Percentiles rank a stretch among this genome's conserved stretches.
These are phyloP conservation scores for Tolypeutes matacus DNA, from an alignment of 2,797 vertebrate species.

Conservation along the genomic window DNA sequence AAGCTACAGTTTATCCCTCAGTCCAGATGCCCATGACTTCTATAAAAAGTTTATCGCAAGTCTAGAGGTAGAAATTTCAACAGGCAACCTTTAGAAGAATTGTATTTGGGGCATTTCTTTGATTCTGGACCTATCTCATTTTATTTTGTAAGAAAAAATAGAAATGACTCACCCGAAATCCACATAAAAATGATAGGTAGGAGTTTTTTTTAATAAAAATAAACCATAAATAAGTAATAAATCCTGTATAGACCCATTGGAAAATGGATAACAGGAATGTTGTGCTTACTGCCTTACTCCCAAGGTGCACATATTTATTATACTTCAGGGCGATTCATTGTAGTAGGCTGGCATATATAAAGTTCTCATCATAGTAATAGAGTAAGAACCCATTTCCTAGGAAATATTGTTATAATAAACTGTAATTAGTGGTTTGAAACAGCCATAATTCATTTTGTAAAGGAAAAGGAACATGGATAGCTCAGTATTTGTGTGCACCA, in stretches of 20 bases:
- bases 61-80: slow-evolving; percentile 59
- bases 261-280: slow-evolving; percentile 81
- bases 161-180: slow-evolving; percentile 66
- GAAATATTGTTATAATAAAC: slow-evolving; percentile 76
- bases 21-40: background rate
- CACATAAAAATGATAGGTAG: slow-evolving; percentile 80
- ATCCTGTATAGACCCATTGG: slow-evolving; percentile 79
- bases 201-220: slow-evolving; percentile 75
- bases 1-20: background rate
- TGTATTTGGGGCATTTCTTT: slow-evolving; percentile 47
- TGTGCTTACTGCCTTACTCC: slow-evolving; percentile 79
- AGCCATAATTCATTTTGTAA: slow-evolving; percentile 40
- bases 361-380: slow-evolving; percentile 73
- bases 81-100: slow-evolving; percentile 73
- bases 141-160: slow-evolving; percentile 79
- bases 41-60: background rate
- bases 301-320: slow-evolving; percentile 82
- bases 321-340: slow-evolving; percentile 78
- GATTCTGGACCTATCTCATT: background rate
- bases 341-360: slow-evolving; percentile 74
- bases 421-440: slow-evolving; percentile 74
- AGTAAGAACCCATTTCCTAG: slow-evolving; percentile 73
- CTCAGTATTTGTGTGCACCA: slow-evolving; percentile 66
- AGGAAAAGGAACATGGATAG: slow-evolving; percentile 66
- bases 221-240: slow-evolving; percentile 80